Evolutionary conservation across 2,797 vertebrate species (phyloP).

Genomic region (Gorsachius magnificus): DNA sequence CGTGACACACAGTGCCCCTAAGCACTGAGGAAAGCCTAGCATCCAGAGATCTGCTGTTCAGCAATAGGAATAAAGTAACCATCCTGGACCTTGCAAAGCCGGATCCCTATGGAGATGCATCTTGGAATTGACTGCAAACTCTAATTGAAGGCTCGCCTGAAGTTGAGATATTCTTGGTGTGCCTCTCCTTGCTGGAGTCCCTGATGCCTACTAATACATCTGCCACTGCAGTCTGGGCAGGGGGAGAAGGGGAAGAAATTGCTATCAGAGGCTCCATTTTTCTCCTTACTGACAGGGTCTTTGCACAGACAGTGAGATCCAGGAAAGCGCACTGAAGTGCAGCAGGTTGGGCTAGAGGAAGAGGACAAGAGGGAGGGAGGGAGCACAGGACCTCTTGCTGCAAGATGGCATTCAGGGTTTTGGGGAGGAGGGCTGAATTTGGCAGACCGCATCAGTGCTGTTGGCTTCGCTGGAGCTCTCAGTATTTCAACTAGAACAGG

Average conservation of each 20-base stretch:
- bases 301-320: neutral
- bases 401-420: neutral
- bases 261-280: fast-evolving
- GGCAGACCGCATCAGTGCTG: neutral
- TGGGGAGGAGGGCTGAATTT: neutral
- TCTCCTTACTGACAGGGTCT: neutral
- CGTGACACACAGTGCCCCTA: neutral
- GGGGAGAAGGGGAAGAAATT: neutral
- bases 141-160: neutral
- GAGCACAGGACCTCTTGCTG: neutral
- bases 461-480: neutral
- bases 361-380: neutral
- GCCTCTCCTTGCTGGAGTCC: neutral
- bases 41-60: neutral
- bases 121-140: neutral
- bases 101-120: neutral
- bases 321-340: neutral
- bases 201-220: neutral
- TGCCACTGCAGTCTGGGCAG: neutral
- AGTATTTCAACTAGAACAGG: fast-evolving
- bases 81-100: neutral
- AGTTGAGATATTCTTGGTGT: fast-evolving
- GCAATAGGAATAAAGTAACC: neutral
- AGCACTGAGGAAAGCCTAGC: neutral
- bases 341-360: neutral